These are phyloP conservation scores for Meliscaeva auricollis DNA, from an alignment of 2,888 invertebrate genomes.

Conservation along the genomic window DNA sequence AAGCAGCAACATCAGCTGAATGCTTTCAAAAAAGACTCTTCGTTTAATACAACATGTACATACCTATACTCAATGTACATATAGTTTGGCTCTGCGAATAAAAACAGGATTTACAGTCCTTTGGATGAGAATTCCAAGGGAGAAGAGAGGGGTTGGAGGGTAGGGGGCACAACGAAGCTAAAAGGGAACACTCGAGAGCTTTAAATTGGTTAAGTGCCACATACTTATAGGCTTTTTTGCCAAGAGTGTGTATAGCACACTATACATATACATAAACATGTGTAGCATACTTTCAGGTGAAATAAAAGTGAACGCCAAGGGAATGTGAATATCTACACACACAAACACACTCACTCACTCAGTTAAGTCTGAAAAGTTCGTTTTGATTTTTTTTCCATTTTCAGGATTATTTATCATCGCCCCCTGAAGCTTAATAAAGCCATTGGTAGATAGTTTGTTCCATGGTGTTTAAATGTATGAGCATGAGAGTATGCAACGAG, in stretches of 20 bases:
- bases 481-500: slow-evolving; percentile 10
- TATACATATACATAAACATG: background rate
- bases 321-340: slow-evolving; percentile 51
- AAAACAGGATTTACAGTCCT: slow-evolving; percentile 53
- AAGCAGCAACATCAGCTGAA: slow-evolving; percentile 43
- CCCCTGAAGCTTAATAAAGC: slow-evolving; percentile 68
- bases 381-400: slow-evolving; percentile 28
- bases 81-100: slow-evolving; percentile 42
- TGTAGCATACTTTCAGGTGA: slow-evolving; percentile 47
- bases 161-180: slow-evolving; percentile 20
- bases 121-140: slow-evolving; percentile 12
- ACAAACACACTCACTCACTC: slow-evolving; percentile 10
- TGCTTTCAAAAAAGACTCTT: slow-evolving; percentile 31
- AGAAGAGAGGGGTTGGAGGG: background rate
- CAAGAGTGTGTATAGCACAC: background rate
- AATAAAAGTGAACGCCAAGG: slow-evolving; percentile 62
- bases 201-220: slow-evolving; percentile 76
- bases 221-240: slow-evolving; percentile 68
- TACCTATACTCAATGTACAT: background rate
- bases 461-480: slow-evolving; percentile 28
- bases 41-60: background rate
- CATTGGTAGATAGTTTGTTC: slow-evolving; percentile 58
- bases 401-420: slow-evolving; percentile 54
- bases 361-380: slow-evolving; percentile 26
- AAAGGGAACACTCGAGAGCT: slow-evolving; percentile 68